These are phyloP conservation scores for Percopsis omiscomaycus DNA, from an alignment of 2,797 vertebrate genomes.

Conservation along the genomic window DNA sequence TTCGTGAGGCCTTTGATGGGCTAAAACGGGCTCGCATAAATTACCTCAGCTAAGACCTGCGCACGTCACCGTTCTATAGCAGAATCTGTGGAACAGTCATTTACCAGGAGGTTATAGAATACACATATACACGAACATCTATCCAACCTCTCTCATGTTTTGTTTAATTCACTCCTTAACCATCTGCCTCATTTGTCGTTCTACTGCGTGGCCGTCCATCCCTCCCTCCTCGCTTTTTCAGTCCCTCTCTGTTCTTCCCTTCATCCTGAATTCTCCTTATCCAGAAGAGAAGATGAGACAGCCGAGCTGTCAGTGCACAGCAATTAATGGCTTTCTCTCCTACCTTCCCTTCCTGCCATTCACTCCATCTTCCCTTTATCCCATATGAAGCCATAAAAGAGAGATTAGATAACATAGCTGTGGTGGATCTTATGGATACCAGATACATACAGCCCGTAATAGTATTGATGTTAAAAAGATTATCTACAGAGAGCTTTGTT, in stretches of 20 bases:
- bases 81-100: too few relatives aligned
- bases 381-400: slow-evolving; percentile 14
- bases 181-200: background rate
- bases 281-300: background rate
- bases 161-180: background rate
- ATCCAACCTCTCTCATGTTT: background rate
- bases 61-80: too few relatives aligned
- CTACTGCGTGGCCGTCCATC: background rate
- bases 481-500: slow-evolving; percentile 53
- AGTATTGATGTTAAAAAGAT: slow-evolving; percentile 67
- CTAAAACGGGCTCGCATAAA: slow-evolving; percentile 9
- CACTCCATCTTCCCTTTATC: slow-evolving; percentile 10
- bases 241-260: background rate
- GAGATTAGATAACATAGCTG: slow-evolving; percentile 38
- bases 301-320: background rate
- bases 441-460: slow-evolving; percentile 59
- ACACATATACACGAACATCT: too few relatives aligned
- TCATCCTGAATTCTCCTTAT: background rate
- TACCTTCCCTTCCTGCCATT: background rate
- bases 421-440: slow-evolving; percentile 55
- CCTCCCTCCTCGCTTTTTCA: background rate
- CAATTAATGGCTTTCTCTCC: background rate
- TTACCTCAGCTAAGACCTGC: background rate
- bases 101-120: too few relatives aligned
- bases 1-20: slow-evolving; percentile 25